Evolutionary conservation across 2,888 invertebrate genomes (phyloP).

Genomic region (Lithophane semibrunnea): DNA sequence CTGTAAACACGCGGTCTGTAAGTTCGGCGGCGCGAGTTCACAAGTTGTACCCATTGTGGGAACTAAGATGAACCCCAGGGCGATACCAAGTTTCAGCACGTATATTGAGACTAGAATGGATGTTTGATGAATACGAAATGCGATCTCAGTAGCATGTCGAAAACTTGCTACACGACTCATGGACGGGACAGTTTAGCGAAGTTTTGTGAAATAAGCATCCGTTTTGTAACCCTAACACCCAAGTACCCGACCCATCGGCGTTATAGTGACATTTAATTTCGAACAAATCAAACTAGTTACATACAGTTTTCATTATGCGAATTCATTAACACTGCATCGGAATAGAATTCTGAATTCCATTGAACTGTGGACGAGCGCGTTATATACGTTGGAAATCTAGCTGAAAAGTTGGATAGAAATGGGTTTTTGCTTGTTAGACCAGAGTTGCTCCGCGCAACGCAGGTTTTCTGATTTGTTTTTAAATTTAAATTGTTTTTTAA

Average conservation of each 20-base stretch:
- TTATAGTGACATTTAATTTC: conserved; percentile 71
- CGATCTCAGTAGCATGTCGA: conserved; percentile 73
- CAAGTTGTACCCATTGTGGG: conserved; percentile 81
- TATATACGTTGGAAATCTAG: conserved; percentile 77
- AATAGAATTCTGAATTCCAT: conserved; percentile 82
- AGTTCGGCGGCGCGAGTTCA: conserved; percentile 78
- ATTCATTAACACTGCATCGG: conserved; percentile 79
- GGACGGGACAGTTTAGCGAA: conserved; percentile 66
- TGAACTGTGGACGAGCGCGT: conserved; percentile 79
- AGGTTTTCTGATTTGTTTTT: conserved; percentile 75
- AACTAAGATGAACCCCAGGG: conserved; percentile 85
- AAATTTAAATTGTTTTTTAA: conserved; percentile 19
- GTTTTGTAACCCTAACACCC: conserved; percentile 52
- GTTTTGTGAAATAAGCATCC: conserved; percentile 66
- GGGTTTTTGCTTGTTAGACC: conserved; percentile 79
- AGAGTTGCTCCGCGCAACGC: conserved; percentile 73
- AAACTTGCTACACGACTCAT: conserved; percentile 68
- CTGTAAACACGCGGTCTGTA: conserved; percentile 82
- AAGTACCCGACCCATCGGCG: conserved; percentile 29
- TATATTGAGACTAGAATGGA: conserved; percentile 84
- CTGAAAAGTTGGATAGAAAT: conserved; percentile 83
- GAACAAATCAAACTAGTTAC: conserved; percentile 73
- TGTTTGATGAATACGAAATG: conserved; percentile 86
- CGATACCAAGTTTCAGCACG: conserved; percentile 82
- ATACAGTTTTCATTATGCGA: conserved; percentile 76